These are phyloP conservation scores for Drosophila willistoni DNA, from an alignment of 1,140 invertebrate genomes.

Conservation along the genomic window DNA sequence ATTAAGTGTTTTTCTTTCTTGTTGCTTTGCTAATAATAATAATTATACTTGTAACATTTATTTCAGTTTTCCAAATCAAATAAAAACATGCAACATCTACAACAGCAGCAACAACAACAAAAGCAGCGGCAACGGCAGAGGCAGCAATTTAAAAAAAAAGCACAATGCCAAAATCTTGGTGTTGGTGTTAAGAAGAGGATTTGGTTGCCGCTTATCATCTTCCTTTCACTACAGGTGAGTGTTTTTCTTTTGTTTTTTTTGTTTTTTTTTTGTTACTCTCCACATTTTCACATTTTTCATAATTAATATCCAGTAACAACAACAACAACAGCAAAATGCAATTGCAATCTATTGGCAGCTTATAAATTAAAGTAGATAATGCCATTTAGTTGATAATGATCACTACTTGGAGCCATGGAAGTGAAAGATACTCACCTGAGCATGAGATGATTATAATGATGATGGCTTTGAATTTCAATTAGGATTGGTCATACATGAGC, in stretches of 20 bases:
- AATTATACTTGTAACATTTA: slow-evolving; percentile 5
- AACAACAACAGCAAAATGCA: slow-evolving; percentile 20
- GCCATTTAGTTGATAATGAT: slow-evolving; percentile 36
- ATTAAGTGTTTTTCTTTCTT: not conserved
- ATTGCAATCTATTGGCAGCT: slow-evolving; percentile 19
- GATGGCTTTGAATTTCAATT: slow-evolving; percentile 1
- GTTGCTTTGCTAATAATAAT: not conserved
- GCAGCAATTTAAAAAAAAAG: slow-evolving; percentile 37
- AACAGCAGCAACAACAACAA: slow-evolving; percentile 27
- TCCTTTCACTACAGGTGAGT: slow-evolving; percentile 82
- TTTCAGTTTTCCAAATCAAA: slow-evolving; percentile 10
- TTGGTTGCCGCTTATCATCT: slow-evolving; percentile 78
- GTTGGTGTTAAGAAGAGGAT: slow-evolving; percentile 66
- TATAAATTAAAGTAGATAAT: slow-evolving; percentile 53
- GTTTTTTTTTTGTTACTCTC: not conserved
- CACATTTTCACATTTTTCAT: slow-evolving; percentile 38
- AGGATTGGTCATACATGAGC: not conserved
- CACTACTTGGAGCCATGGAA: slow-evolving; percentile 12
- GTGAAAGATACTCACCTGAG: slow-evolving; percentile 29
- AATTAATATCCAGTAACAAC: slow-evolving; percentile 50
- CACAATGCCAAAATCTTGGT: slow-evolving; percentile 54
- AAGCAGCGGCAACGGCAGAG: slow-evolving; percentile 27
- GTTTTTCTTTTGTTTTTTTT: slow-evolving; percentile 13
- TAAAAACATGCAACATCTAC: slow-evolving; percentile 48
- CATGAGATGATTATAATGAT: not conserved